Conservation (phyloP, 2,888 invertebrate genomes). For the Dioctria rufipes region DNA sequence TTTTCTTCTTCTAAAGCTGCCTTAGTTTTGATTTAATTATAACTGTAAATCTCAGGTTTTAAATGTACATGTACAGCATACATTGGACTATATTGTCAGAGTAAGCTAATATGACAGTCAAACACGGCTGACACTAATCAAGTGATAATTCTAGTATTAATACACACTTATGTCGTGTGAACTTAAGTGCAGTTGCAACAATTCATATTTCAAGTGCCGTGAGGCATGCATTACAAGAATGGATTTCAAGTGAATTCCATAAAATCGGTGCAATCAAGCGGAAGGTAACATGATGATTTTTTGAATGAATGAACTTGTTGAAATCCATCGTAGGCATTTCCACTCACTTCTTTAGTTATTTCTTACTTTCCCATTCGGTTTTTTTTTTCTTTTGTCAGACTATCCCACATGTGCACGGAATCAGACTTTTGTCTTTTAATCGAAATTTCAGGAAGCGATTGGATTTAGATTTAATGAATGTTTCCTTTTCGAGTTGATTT, state of each 20-base stretch:
- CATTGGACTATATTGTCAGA: too few relatives aligned
- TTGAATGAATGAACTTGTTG: neutral
- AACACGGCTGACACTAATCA: conserved; percentile 30
- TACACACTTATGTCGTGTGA: neutral
- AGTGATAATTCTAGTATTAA: conserved; percentile 2
- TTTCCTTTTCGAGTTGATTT: too few relatives aligned
- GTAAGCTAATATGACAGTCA: too few relatives aligned
- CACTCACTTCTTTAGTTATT: conserved; percentile 20
- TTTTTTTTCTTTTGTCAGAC: too few relatives aligned
- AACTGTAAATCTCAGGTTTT: conserved; percentile 10
- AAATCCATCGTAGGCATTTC: neutral
- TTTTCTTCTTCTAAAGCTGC: conserved; percentile 8
- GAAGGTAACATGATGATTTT: neutral
- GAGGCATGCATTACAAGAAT: conserved; percentile 24
- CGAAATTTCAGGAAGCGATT: conserved; percentile 13
- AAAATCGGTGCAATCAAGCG: conserved; percentile 9
- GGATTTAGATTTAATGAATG: too few relatives aligned
- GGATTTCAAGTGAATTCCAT: conserved; percentile 24
- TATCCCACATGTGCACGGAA: neutral
- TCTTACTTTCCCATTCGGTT: too few relatives aligned
- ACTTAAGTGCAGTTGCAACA: neutral
- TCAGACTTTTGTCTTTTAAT: neutral
- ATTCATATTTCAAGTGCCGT: conserved; percentile 25
- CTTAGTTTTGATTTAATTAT: conserved; percentile 22
- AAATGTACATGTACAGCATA: neutral